Base-by-base conservation (phyloP, 2,888 invertebrate species). In the Agriotes lineatus region DNA sequence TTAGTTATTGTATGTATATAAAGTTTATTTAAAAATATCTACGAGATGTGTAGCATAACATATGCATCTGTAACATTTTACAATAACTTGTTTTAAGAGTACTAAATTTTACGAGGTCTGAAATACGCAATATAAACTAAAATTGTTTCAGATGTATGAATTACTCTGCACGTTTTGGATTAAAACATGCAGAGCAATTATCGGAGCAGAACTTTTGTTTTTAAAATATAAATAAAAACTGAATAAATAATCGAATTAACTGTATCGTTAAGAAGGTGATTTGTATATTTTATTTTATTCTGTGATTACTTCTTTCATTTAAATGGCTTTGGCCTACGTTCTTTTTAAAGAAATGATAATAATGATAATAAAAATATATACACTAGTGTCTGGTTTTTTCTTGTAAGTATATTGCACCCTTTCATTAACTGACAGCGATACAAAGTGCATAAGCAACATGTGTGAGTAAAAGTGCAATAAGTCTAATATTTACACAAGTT, bases 271-370 rank as follows among this genome's bases (percentile, higher is more conserved):
- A 60, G 44, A 35, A 69, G 73, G 73, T 73, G 73, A 71, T 73
- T 71, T 73, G 71, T 73, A 73, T 63, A 69, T 71, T 70, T 72
- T 72, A 60, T 67, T 69, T 71, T 71, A 73, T 71, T 71, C 73
- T 73, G 73, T 73, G 73, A 73, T 73, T 73, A 71, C 59, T 70
- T 65, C 65, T 70, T 70, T 70, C 56, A 52, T 67, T 56, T 69
- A 37, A 67, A 67, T 68, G 73, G 73, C 73, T 73, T 65, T 71
- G 73, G 73, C 71, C 71, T 73, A 22, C 19, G 33, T 66, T 70
- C 58, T 69, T 59, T 58, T 66, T 67, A 72, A 69, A 65, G 60
- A 68, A 65, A 57, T 68, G 30, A 50, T 35, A 45, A 52, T 54
- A 5, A 42, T 42, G 44, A 52, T 33, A 37, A 50, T 20, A 67